Conservation (phyloP, 2,888 invertebrate genomes). For the Leucophenga montana region DNA sequence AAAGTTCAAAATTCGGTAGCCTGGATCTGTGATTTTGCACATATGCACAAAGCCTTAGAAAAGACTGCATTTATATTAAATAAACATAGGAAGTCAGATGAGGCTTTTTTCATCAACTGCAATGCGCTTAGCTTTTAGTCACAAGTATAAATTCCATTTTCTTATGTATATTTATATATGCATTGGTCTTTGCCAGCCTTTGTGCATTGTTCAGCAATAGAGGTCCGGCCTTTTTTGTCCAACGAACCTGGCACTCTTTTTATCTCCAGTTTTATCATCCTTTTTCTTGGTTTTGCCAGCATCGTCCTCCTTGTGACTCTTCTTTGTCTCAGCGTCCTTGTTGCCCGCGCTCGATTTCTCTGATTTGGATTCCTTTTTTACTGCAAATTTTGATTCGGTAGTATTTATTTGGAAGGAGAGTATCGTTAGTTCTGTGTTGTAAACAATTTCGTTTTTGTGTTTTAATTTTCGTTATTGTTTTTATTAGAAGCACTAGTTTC, state of each 20-base stretch:
- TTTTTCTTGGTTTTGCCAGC: conserved; percentile 54
- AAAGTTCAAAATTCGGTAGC: too few relatives aligned
- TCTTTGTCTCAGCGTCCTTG: conserved; percentile 63
- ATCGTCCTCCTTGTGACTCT: conserved; percentile 57
- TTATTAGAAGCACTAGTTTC: too few relatives aligned
- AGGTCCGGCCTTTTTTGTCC: conserved; percentile 47
- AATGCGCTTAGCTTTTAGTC: not conserved
- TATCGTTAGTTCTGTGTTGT: conserved; percentile 37
- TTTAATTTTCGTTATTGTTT: too few relatives aligned
- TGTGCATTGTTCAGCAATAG: not conserved
- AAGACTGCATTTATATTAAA: conserved; percentile 3
- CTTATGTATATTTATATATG: not conserved
- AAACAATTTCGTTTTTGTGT: not conserved
- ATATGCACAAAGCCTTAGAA: not conserved
- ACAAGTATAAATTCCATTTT: not conserved
- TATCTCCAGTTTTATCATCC: conserved; percentile 74
- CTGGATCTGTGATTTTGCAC: not conserved
- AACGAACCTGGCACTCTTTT: conserved; percentile 76
- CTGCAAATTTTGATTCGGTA: conserved; percentile 39
- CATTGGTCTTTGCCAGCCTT: not conserved
- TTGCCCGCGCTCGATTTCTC: conserved; percentile 46
- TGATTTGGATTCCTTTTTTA: conserved; percentile 50
- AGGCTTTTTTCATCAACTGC: not conserved
- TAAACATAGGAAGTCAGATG: conserved; percentile 11
- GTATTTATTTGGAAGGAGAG: conserved; percentile 36